A percentile compares a stretch with the other conserved stretches of the same genome.
These are phyloP conservation scores for Chloromyia formosa DNA, from an alignment of 2,888 invertebrate species.

Conservation along the genomic window DNA sequence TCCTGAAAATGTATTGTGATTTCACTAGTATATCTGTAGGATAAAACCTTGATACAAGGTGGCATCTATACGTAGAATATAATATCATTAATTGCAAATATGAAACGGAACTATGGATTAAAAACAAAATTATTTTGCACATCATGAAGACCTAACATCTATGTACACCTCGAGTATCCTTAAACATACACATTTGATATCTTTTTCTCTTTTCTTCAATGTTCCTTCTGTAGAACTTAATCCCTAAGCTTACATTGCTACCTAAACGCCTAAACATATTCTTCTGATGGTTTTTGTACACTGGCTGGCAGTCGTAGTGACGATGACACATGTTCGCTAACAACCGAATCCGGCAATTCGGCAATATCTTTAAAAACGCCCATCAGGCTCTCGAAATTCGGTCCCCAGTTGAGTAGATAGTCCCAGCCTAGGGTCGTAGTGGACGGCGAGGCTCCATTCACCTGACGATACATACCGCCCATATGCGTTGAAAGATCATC, in stretches of 20 bases:
- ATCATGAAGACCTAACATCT: slow-evolving; percentile 30
- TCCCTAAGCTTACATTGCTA: slow-evolving; percentile 1
- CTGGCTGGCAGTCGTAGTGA: slow-evolving; percentile 79
- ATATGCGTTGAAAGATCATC: slow-evolving; percentile 87
- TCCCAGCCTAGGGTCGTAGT: slow-evolving; percentile 90
- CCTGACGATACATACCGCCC: slow-evolving; percentile 81
- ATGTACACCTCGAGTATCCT: slow-evolving; percentile 41
- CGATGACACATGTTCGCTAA: slow-evolving; percentile 77
- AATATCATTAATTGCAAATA: slow-evolving; percentile 25
- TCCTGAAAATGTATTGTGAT: slow-evolving; percentile 1
- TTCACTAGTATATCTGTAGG: slow-evolving; percentile 17
- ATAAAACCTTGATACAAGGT: slow-evolving; percentile 64
- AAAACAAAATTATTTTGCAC: slow-evolving; percentile 39
- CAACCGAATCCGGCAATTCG: slow-evolving; percentile 86
- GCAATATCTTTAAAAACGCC: slow-evolving; percentile 97
- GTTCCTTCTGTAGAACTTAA: too few species aligned
- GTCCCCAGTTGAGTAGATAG: slow-evolving; percentile 94
- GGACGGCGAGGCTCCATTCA: slow-evolving; percentile 78
- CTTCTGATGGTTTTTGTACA: slow-evolving; percentile 87
- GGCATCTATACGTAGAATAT: slow-evolving; percentile 49
- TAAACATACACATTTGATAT: too few species aligned
- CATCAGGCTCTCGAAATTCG: slow-evolving; percentile 93
- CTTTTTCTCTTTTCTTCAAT: background rate
- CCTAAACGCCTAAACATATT: slow-evolving; percentile 75
- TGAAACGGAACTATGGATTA: slow-evolving; percentile 29